phyloP scores from a whole-genome alignment of 1,140 invertebrate species.

The Thaumetopoea pityocampa region DNA sequence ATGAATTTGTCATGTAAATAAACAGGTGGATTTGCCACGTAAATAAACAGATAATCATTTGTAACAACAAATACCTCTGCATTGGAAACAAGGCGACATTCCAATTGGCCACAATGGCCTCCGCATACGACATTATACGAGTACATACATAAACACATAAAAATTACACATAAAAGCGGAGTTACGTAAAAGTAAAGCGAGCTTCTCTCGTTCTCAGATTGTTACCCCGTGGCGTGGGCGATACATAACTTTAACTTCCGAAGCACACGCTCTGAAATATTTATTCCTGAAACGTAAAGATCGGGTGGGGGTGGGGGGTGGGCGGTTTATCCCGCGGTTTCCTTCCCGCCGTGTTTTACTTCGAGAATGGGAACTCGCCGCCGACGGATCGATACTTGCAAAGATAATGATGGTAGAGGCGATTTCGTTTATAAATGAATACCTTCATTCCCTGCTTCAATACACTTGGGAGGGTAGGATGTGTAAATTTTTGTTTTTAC shows the following conservation, averaged over 20 bases:
- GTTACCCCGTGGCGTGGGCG: conserved; percentile 58
- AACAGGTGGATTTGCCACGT: no score
- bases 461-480: neutral
- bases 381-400: conserved; percentile 68
- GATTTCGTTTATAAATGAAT: conserved; percentile 26
- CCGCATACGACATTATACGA: conserved; percentile 4
- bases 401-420: conserved; percentile 47
- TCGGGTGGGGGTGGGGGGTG: conserved; percentile 45
- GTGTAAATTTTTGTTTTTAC: neutral
- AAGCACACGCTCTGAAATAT: conserved; percentile 76
- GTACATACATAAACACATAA: conserved; percentile 13
- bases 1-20: no score
- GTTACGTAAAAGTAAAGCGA: conserved; percentile 55
- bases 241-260: conserved; percentile 73
- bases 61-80: no score
- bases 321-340: conserved; percentile 70
- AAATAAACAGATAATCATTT: no score
- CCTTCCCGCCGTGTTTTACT: conserved; percentile 73
- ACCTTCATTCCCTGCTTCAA: conserved; percentile 7
- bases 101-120: neutral
- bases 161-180: conserved; percentile 30
- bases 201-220: conserved; percentile 66
- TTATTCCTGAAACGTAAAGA: conserved; percentile 76
- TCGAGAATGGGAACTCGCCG: conserved; percentile 74
- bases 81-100: neutral